Conservation (phyloP, 2,797 vertebrate species). For the Pangasius larnaudii region DNA sequence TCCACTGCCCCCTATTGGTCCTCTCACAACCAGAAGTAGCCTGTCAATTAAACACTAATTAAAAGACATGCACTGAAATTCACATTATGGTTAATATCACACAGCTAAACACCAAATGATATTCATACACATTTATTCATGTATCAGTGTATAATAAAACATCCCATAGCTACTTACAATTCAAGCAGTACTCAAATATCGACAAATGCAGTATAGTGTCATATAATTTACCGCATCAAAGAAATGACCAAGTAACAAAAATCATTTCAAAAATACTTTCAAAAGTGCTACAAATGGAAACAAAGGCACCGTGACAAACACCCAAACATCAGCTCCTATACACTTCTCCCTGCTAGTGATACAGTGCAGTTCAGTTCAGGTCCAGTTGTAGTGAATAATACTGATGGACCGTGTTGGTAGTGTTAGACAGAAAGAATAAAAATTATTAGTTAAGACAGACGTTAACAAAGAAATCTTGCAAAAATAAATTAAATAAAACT, state of each 20-base stretch:
- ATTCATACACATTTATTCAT: constrained; percentile 30
- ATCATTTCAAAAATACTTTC: background rate
- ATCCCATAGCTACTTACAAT: background rate
- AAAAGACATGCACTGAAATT: background rate
- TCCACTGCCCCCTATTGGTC: constrained; percentile 27
- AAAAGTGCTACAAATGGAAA: constrained; percentile 26
- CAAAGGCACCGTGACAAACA: constrained; percentile 37
- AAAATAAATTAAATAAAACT: constrained; percentile 10
- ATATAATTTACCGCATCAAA: background rate
- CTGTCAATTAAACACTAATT: background rate
- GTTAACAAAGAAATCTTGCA: too few relatives aligned
- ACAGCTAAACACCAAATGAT: background rate
- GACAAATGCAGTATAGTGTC: constrained; percentile 3
- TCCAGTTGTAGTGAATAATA: background rate
- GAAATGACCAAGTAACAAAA: constrained; percentile 19
- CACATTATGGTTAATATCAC: background rate
- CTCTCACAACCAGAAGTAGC: background rate
- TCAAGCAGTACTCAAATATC: constrained; percentile 25
- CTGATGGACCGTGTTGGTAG: background rate
- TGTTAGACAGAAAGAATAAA: background rate
- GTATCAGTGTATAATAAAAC: constrained; percentile 33
- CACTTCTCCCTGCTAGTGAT: background rate
- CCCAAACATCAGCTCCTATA: background rate
- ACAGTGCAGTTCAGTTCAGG: background rate
- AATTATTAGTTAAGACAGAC: background rate